Conservation (phyloP, 2,113 vertebrate species). For the Benthochromis sp. region DNA sequence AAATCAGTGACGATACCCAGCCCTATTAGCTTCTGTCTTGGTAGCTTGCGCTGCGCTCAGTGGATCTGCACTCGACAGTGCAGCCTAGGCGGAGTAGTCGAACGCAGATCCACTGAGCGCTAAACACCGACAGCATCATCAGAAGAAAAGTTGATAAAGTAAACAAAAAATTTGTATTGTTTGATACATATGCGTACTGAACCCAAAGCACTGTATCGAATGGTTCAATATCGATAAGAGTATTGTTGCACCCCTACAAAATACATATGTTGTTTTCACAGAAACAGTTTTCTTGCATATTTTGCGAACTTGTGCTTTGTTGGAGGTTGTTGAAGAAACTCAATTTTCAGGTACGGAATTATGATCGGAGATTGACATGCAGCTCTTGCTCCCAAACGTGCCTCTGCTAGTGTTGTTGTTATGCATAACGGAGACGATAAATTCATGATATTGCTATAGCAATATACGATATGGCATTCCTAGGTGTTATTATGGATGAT, state of each 20-base stretch:
- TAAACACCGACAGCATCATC: not conserved
- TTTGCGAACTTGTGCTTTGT: not conserved
- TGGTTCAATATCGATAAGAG: not conserved
- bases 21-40: not conserved
- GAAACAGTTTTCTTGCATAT: not conserved
- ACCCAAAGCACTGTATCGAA: not conserved
- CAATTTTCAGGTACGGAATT: not conserved
- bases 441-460: not conserved
- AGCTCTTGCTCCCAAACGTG: not conserved
- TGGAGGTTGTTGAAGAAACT: not conserved
- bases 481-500: not conserved
- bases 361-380: not conserved
- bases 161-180: not conserved
- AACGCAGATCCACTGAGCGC: not conserved
- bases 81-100: not conserved
- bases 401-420: not conserved
- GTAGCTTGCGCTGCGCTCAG: not conserved
- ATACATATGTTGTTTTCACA: not conserved
- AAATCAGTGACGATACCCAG: too few species aligned
- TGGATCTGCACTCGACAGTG: not conserved
- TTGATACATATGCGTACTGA: not conserved
- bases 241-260: not conserved
- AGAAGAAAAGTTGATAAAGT: not conserved
- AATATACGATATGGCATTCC: not conserved
- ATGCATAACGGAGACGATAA: fast-evolving